Evolutionary conservation across 2,888 invertebrate species (phyloP).

Genomic region (Priocnemis perturbator): DNA sequence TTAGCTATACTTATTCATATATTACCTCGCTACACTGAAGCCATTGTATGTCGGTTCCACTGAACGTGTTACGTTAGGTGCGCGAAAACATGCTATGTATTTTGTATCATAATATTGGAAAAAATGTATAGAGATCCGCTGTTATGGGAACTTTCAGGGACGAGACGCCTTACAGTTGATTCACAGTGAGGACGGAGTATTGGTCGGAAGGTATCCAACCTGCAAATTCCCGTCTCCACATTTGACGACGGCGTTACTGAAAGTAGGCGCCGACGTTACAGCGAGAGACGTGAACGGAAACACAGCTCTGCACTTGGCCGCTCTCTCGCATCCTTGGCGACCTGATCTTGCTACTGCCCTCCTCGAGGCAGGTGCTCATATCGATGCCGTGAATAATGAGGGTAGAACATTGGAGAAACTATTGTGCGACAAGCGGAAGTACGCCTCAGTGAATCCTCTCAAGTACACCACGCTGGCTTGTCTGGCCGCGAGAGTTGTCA

Average conservation of each 20-base stretch:
- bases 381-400: constrained; percentile 87
- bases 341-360: constrained; percentile 81
- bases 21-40: not conserved
- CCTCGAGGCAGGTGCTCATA: constrained; percentile 88
- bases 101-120: no score
- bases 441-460: constrained; percentile 84
- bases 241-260: constrained; percentile 84
- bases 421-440: constrained; percentile 79
- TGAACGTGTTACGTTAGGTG: not conserved
- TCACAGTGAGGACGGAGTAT: constrained; percentile 86
- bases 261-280: constrained; percentile 89
- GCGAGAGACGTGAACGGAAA: constrained; percentile 89
- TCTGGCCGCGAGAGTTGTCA: constrained; percentile 89
- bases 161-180: constrained; percentile 88
- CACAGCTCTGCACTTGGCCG: constrained; percentile 91
- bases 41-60: not conserved
- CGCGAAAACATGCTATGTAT: no score
- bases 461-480: constrained; percentile 89
- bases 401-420: constrained; percentile 86
- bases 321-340: constrained; percentile 82
- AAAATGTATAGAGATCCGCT: no score
- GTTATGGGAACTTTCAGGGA: constrained; percentile 77
- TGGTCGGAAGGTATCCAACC: constrained; percentile 82
- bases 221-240: constrained; percentile 84
- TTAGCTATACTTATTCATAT: no score